Conservation (phyloP, 2,888 invertebrate genomes). For the Saturnia pavonia region DNA sequence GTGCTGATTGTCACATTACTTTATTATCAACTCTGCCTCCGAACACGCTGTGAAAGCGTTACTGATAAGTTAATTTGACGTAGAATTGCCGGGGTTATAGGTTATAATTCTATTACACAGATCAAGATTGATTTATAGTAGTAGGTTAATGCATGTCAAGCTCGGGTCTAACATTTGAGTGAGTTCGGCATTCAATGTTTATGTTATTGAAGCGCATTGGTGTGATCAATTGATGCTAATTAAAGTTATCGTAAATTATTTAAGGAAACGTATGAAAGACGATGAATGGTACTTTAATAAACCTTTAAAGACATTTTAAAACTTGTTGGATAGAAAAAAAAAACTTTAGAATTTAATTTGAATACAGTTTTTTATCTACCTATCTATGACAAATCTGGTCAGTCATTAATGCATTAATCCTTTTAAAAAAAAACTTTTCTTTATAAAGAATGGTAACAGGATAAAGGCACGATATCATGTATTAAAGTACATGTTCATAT, state of each 20-base stretch:
- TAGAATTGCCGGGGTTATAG: conserved; percentile 8
- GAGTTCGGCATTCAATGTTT: not conserved
- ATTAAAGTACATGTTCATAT: not conserved
- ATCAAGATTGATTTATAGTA: not conserved
- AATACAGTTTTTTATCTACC: too few relatives aligned
- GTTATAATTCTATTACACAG: not conserved
- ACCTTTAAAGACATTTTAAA: not conserved
- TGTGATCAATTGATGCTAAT: not conserved
- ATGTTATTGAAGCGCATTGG: not conserved
- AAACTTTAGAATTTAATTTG: too few relatives aligned
- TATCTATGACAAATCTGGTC: too few relatives aligned
- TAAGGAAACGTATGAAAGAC: not conserved
- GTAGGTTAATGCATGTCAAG: not conserved
- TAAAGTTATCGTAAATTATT: not conserved
- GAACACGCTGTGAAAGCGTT: conserved; percentile 29
- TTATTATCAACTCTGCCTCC: conserved; percentile 36
- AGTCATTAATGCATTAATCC: too few relatives aligned
- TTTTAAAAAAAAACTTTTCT: too few relatives aligned
- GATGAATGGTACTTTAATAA: not conserved
- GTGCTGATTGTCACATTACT: conserved; percentile 31
- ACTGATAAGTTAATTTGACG: conserved; percentile 15
- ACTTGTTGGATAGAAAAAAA: not conserved
- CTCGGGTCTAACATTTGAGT: not conserved
- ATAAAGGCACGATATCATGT: not conserved
- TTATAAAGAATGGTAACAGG: too few relatives aligned